Percentiles rank a stretch among this genome's conserved stretches.
These are phyloP conservation scores for Pherbina coryleti DNA, from an alignment of 2,888 invertebrate genomes.

Conservation along the genomic window DNA sequence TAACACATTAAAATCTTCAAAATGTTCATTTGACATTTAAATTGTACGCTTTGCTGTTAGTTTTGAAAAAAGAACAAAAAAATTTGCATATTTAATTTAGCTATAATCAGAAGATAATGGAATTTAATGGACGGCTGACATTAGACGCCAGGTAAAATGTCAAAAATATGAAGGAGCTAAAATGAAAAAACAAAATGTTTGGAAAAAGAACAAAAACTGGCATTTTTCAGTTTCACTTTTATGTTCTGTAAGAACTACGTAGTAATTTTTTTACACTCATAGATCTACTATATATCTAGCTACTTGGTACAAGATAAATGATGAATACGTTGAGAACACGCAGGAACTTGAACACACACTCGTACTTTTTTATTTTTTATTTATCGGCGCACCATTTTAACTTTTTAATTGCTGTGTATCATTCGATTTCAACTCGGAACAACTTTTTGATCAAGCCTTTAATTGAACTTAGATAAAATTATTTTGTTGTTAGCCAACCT, in stretches of 20 bases:
- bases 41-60: background rate
- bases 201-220: background rate
- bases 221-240: background rate
- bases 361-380: too few relatives aligned
- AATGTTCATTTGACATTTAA: background rate
- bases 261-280: too few relatives aligned
- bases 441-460: too few relatives aligned
- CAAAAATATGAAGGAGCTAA: background rate
- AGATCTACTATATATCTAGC: too few relatives aligned
- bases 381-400: too few relatives aligned
- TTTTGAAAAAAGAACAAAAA: background rate
- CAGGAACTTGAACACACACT: too few relatives aligned
- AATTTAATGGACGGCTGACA: background rate
- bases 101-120: background rate
- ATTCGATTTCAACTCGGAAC: too few relatives aligned
- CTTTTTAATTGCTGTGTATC: too few relatives aligned
- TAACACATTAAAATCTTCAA: background rate
- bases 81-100: background rate
- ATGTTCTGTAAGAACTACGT: background rate
- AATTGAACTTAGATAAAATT: too few relatives aligned
- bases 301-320: background rate
- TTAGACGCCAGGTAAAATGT: background rate
- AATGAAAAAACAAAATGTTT: background rate
- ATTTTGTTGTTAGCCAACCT: too few relatives aligned
- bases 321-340: background rate